Evolutionary conservation across 2,888 invertebrate genomes (phyloP).

Genomic region (Adela reaumurella): DNA sequence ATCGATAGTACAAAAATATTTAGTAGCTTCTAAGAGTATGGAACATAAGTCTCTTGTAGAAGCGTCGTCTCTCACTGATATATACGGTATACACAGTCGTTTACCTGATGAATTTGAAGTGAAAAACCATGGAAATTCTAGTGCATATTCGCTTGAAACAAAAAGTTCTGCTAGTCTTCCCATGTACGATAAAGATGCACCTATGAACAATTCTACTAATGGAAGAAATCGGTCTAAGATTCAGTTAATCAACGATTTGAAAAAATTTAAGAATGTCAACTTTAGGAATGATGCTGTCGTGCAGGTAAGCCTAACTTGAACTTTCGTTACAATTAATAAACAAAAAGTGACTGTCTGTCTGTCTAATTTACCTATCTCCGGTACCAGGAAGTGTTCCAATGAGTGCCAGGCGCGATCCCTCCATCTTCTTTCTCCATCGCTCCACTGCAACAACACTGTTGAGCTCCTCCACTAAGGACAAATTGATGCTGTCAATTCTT

Average conservation of each 20-base stretch:
- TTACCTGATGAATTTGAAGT: constrained; percentile 26
- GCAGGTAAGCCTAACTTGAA: background rate
- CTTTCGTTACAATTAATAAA: too few species aligned
- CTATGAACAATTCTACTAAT: background rate
- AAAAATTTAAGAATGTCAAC: constrained; percentile 39
- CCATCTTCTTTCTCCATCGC: too few species aligned
- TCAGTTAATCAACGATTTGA: constrained; percentile 35
- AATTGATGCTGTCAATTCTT: too few species aligned
- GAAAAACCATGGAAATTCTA: constrained; percentile 7
- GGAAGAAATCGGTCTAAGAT: background rate
- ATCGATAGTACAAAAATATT: constrained; percentile 22
- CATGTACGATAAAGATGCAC: background rate
- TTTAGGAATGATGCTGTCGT: background rate
- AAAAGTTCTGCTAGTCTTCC: background rate
- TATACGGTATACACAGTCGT: constrained; percentile 13
- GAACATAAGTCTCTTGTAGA: constrained; percentile 25
- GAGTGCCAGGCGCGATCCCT: too few species aligned
- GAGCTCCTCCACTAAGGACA: too few species aligned
- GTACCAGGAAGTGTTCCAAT: too few species aligned
- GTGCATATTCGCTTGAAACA: background rate
- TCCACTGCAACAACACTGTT: too few species aligned
- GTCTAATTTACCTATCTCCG: too few species aligned
- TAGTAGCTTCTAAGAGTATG: constrained; percentile 19
- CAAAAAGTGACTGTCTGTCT: too few species aligned
- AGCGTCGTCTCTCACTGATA: constrained; percentile 24